Percentiles rank a stretch among this genome's conserved stretches.
phyloP scores from a whole-genome alignment of 2,113 vertebrate species.

The Galbula dea region DNA sequence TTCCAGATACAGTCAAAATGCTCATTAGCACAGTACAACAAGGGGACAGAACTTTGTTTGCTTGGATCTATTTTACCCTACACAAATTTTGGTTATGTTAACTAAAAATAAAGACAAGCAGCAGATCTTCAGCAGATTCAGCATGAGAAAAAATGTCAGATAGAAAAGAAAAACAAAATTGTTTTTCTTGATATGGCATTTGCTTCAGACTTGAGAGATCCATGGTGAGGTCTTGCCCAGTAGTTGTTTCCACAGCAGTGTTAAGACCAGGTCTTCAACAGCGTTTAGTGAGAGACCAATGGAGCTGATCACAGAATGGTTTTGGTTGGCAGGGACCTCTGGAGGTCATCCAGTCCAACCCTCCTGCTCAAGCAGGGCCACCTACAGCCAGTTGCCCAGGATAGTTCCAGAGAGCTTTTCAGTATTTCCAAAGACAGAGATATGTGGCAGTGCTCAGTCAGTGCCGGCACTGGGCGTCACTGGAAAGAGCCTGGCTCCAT shows the following conservation, averaged over 20 bases:
- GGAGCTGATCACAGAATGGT: background rate
- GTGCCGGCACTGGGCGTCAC: too few species aligned
- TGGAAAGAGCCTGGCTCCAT: background rate
- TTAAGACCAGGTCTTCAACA: background rate
- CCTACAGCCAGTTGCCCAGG: background rate
- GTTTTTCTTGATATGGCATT: background rate
- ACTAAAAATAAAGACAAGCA: background rate
- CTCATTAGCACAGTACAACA: background rate
- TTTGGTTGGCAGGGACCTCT: too few species aligned
- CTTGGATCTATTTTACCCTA: background rate
- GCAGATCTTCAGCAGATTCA: background rate
- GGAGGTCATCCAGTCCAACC: background rate
- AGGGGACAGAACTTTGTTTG: background rate
- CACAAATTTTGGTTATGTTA: background rate
- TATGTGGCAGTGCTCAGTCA: background rate
- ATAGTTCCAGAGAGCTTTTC: background rate
- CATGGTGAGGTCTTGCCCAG: background rate
- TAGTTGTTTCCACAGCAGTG: background rate
- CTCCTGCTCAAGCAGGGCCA: background rate
- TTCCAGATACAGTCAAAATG: background rate
- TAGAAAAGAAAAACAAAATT: background rate
- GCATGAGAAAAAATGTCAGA: background rate
- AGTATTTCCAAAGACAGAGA: background rate
- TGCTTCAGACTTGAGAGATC: background rate
- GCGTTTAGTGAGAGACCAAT: background rate